Evolutionary conservation across 2,113 vertebrate species (phyloP), one percentile per base, ranked within the genome.

Genomic region (Paradoxurus hermaphroditus): DNA sequence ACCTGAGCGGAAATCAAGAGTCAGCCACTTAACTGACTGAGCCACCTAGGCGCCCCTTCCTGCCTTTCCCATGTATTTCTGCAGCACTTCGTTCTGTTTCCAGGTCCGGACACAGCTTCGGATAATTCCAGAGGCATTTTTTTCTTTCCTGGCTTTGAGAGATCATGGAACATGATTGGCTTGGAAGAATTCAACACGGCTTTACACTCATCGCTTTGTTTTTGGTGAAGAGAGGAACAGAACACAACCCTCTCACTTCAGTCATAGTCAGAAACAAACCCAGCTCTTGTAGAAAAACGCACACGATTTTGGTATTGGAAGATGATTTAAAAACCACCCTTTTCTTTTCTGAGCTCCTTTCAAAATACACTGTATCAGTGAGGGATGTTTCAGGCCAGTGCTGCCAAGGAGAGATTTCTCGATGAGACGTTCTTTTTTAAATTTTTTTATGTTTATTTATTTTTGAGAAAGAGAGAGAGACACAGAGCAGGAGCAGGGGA

Each of bases 241-340:
- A 81, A 79, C 53, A 72, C 78, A 85, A 62, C 41, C 63, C 21
- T 36, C 21, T 62, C 25, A 4, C 41, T 96, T 86, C 39, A 63
- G 8, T 79, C 84, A 90, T 78, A 78, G 72, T 90, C 51, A 46
- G 41, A 96, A 90, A 73, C 53, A 91, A 90, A 94, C 16, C 21
- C 62, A 81, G 75, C 11, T 79, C 41, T 91, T 86, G 23, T 39
- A n/a, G 11, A 29, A 34, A 95, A 86, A 70, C 29, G 7, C 4
- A 51, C 21, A 29, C 15, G 4, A 36, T 91, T 95, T 86, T 21
- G 39, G 34, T 27, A 63, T 51, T 63, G 51, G 41, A 95, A 63
- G 19, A 72, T 36, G 25, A 59, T 81, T 86, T 95, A 8, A 86
- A 95, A 95, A 41, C 5, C 27, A 53, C 27, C 27, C 15, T 27